Percentiles rank a stretch among this genome's conserved stretches.
phyloP scores from a whole-genome alignment of 2,113 vertebrate species.

The Calypte anna region DNA sequence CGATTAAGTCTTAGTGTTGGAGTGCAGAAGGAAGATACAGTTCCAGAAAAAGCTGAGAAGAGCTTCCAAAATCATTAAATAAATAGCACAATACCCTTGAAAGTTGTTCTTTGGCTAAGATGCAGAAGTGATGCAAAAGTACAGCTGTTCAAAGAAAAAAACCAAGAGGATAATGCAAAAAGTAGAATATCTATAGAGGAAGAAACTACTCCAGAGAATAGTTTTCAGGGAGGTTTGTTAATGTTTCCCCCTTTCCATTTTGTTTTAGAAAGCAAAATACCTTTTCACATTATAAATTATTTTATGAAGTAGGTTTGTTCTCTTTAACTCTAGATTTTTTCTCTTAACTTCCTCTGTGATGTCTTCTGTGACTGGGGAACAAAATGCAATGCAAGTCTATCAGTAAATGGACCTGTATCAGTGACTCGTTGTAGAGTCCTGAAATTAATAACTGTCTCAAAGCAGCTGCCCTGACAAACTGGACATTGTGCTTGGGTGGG shows the following conservation, averaged over 20 bases:
- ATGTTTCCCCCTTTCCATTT: not conserved
- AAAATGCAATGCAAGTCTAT: not conserved
- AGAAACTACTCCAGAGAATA: not conserved
- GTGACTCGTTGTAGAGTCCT: not conserved
- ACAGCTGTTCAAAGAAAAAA: not conserved
- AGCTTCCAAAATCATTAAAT: not conserved
- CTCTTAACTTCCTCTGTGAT: not conserved
- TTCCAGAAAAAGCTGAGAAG: slow-evolving; percentile 1
- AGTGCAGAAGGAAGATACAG: not conserved
- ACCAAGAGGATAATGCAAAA: not conserved
- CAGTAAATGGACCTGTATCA: not conserved
- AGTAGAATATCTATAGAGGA: not conserved
- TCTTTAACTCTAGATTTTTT: too few species aligned
- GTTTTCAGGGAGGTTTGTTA: not conserved
- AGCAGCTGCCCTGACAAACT: too few species aligned
- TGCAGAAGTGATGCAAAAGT: not conserved
- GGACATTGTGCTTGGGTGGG: too few species aligned
- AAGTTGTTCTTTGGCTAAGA: not conserved
- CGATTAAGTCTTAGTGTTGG: not conserved
- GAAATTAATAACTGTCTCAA: too few species aligned
- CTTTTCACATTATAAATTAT: not conserved
- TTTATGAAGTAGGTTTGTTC: not conserved
- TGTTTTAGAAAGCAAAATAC: not conserved
- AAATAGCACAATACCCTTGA: not conserved
- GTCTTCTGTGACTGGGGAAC: not conserved